phyloP scores from a whole-genome alignment of 2,888 invertebrate species.

The Colletes collaris region DNA sequence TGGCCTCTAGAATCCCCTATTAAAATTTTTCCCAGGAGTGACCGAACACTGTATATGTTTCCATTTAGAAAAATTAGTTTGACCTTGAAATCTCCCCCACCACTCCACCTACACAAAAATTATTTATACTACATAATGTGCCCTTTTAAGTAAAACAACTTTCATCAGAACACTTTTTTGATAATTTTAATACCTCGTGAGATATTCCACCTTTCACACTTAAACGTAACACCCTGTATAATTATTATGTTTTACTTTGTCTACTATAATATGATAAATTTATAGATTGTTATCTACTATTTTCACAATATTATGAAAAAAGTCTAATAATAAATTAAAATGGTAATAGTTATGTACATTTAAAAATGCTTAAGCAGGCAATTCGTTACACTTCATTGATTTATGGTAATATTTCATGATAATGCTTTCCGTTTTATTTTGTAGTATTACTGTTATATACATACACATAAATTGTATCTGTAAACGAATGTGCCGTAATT shows the following conservation, averaged over 20 bases:
- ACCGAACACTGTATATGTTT: too few species aligned
- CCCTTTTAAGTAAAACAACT: too few species aligned
- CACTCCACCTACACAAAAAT: too few species aligned
- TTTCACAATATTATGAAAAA: not conserved
- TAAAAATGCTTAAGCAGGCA: not conserved
- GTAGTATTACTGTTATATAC: not conserved
- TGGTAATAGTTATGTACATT: not conserved
- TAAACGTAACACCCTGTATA: not conserved
- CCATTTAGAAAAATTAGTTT: too few species aligned
- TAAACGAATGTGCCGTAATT: not conserved
- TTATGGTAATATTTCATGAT: not conserved
- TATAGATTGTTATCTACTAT: not conserved
- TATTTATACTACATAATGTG: too few species aligned
- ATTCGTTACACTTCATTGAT: not conserved
- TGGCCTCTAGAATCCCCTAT: too few species aligned
- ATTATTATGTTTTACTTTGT: slow-evolving; percentile 1
- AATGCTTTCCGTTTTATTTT: not conserved
- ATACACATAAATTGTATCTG: not conserved
- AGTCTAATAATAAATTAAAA: not conserved
- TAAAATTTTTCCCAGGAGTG: too few species aligned
- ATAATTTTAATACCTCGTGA: too few species aligned
- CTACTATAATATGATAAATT: not conserved
- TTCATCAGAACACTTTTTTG: too few species aligned
- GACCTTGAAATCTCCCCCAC: too few species aligned
- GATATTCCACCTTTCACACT: too few species aligned